phyloP scores from a whole-genome alignment of 2,113 vertebrate genomes.

The Thalassarche chlororhynchos region DNA sequence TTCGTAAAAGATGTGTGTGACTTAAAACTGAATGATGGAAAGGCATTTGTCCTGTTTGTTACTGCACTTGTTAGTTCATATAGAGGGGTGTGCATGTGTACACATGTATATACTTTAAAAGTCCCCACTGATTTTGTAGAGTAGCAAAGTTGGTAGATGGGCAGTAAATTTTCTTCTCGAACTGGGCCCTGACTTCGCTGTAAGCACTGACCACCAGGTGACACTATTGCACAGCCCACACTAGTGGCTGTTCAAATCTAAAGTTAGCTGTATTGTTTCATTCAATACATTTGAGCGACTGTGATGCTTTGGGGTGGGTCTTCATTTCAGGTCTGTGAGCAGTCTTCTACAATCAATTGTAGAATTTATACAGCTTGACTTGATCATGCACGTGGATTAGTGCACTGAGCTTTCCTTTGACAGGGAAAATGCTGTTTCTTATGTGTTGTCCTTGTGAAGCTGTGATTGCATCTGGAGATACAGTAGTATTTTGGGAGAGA shows the following conservation, averaged over 20 bases:
- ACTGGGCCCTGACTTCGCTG: background rate
- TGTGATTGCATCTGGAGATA: background rate
- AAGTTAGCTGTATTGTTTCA: background rate
- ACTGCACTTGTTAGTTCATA: background rate
- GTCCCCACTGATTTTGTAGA: background rate
- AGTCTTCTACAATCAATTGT: background rate
- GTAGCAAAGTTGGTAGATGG: background rate
- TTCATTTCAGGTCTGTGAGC: background rate
- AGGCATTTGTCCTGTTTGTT: background rate
- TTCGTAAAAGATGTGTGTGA: fast-evolving
- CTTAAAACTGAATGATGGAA: background rate
- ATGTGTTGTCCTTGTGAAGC: background rate
- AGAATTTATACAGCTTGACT: background rate
- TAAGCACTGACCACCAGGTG: constrained; percentile 18
- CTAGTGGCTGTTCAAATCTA: background rate
- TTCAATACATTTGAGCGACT: background rate
- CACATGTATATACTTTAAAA: fast-evolving
- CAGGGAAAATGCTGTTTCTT: background rate
- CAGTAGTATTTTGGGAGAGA: background rate
- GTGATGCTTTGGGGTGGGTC: background rate
- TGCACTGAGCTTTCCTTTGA: background rate
- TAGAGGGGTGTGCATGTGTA: no score
- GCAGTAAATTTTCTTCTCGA: background rate
- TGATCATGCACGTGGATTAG: background rate
- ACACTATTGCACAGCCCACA: constrained; percentile 40